Base-by-base conservation (phyloP, 2,888 invertebrate species). In the Amiota minor region DNA sequence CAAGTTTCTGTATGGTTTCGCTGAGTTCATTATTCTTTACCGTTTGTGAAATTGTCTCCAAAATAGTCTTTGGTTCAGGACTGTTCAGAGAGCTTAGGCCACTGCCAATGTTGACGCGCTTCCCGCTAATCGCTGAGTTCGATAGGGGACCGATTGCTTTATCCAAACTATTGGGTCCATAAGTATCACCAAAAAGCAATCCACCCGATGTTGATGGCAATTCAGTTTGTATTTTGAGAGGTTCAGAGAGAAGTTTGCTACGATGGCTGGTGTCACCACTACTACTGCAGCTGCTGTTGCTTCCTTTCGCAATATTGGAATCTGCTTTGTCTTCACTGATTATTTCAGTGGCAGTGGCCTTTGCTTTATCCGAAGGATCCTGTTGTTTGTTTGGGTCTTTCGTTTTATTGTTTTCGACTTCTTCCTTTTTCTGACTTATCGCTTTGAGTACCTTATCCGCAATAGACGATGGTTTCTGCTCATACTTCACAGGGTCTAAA, bases 361-460 rank as follows among this genome's bases (percentile, higher is more conserved):
- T 69, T 12, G 47, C n/a, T 8, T 55, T 53, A 53, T n/a, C 70
- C 65, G 65, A 70, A 79, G 47, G 61, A 89, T 90, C 11, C 89
- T 91, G 0, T 14, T 68, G 69, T 47, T 65, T 47, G 49, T 47
- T 9, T 16, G 9, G 76, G 90, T 91, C 46, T 90, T 92, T 91
- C 47, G 76, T 72, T 89, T 91, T 71, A 89, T 92, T 88, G 61
- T 83, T 75, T 90, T 89, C 80, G 89, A 90, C 88, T 71, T 89
- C 87, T 90, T 92, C 78, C 90, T 92, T 87, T 90, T 92, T 88
- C 90, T 92, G 88, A 90, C 91, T 89, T 4, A 90, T 87, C 9
- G 92, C 93, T 84, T 92, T 92, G 0, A 93, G 89, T 4, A 93
- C 91, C 82, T 92, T 93, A 78, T 93, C 93, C 0, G 93, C 93